Evolutionary conservation across 2,888 invertebrate genomes (phyloP), one percentile per base, ranked within the genome.

Genomic region (Dynastes tityus): DNA sequence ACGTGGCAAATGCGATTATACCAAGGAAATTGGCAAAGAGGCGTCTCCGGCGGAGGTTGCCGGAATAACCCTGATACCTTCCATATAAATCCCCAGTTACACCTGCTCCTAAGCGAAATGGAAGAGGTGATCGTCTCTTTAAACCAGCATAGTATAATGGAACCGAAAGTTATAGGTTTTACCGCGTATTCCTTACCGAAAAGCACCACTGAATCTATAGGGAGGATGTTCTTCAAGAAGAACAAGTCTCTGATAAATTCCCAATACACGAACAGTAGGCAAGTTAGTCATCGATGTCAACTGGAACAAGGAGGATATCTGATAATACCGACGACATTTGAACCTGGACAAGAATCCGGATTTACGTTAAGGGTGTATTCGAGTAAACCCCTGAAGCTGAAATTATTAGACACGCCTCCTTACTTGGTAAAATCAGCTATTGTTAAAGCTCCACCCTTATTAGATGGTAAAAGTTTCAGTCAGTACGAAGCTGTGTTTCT

Each of bases 121-220:
- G 95, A 95, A 85, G 95, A 95, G 88, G 93, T 96, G 8, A 92
- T 97, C 13, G 93, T 97, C 73, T 96, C 96, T 0, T 89, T 97
- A 11, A 96, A 96, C 87, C 97, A 97, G 86, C 96, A 97, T 88
- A 95, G 95, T 81, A 95, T 97, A 74, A 95, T 97, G 91, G 97
- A 97, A 87, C 97, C 97, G 11, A 96, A 97, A 90, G 96, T 97
- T 4, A 95, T 97, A 82, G 97, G 97, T 45, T 97, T 97, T 87
- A 96, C 96, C 76, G 93, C 96, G 74, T 97, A 97, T 87, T 92
- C 93, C 63, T 88, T 95, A 83, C 92, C 93, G 80, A 94, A 94
- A 86, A 92, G 92, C 81, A 91, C 91, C 81, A 91, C 92, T 2
- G 96, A 97, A 88, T 94, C 94, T 11, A 94, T 96, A 76, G 93